Conservation (phyloP, 2,797 vertebrate species). For the Rhinella marina region DNA sequence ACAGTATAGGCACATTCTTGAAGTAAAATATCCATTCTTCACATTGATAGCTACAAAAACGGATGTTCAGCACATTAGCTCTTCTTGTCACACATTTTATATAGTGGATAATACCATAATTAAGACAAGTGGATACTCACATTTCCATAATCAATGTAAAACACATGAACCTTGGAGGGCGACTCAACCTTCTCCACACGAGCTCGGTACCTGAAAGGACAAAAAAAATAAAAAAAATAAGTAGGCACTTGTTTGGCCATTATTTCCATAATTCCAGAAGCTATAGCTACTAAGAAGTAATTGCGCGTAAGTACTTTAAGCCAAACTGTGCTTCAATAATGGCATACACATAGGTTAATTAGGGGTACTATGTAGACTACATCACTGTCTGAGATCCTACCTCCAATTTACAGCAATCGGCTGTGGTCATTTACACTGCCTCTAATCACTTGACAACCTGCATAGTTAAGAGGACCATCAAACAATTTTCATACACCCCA, state of each 20-base stretch:
- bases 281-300: background rate
- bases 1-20: too few relatives aligned
- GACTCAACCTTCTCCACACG: conserved; percentile 92
- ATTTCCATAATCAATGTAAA: conserved; percentile 98
- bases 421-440: background rate
- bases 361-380: background rate
- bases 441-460: background rate
- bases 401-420: background rate
- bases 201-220: conserved; percentile 88
- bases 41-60: background rate
- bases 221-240: background rate
- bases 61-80: background rate
- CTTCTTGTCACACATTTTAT: conserved; percentile 1
- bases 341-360: background rate
- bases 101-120: background rate
- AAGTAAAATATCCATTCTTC: background rate
- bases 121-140: conserved; percentile 78
- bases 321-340: background rate
- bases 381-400: background rate
- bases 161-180: conserved; percentile 86
- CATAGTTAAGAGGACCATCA: background rate
- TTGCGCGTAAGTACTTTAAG: background rate
- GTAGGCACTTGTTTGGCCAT: background rate
- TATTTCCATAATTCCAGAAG: background rate
- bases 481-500: background rate